phyloP scores from a whole-genome alignment of 2,113 vertebrate species.

The Barbus barbus region DNA sequence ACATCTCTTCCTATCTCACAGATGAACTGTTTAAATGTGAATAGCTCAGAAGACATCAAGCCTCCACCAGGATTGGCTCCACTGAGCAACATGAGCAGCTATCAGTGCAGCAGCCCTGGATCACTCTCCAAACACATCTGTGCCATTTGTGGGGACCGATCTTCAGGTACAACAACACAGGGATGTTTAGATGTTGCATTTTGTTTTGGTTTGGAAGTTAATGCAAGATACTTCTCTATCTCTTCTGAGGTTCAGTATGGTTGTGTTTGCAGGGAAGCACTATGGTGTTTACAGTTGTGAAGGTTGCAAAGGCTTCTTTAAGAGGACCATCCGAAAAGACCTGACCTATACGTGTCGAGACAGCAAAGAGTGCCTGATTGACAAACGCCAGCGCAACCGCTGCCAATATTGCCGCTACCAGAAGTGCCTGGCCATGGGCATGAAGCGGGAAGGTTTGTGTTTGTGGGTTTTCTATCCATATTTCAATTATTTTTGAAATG shows the following conservation, averaged over 20 bases:
- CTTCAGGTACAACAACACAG: conserved; percentile 82
- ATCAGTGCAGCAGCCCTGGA: conserved; percentile 86
- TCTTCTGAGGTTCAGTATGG: not conserved
- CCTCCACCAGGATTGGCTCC: conserved; percentile 84
- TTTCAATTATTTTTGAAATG: too few species aligned
- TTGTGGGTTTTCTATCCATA: not conserved
- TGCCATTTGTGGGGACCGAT: conserved; percentile 95
- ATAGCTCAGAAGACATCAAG: conserved; percentile 89
- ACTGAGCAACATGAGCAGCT: conserved; percentile 83
- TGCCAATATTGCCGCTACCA: conserved; percentile 80
- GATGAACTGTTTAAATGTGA: conserved; percentile 86
- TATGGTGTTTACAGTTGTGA: conserved; percentile 84
- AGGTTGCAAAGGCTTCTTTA: conserved; percentile 83
- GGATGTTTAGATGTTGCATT: not conserved
- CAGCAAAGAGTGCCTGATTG: conserved; percentile 80
- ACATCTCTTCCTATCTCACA: conserved; percentile 61
- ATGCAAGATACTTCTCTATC: not conserved
- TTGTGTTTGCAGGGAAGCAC: conserved; percentile 75
- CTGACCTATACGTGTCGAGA: conserved; percentile 82
- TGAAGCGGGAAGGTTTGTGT: conserved; percentile 81
- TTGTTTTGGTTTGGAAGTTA: not conserved
- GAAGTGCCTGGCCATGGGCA: conserved; percentile 68
- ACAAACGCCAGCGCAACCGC: conserved; percentile 82
- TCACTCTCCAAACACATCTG: conserved; percentile 95
- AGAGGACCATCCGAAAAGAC: conserved; percentile 81